Evolutionary conservation across 37 sponge, comb jelly and placozoan species (phyloP).

Genomic region (Spongilla lacustris): DNA sequence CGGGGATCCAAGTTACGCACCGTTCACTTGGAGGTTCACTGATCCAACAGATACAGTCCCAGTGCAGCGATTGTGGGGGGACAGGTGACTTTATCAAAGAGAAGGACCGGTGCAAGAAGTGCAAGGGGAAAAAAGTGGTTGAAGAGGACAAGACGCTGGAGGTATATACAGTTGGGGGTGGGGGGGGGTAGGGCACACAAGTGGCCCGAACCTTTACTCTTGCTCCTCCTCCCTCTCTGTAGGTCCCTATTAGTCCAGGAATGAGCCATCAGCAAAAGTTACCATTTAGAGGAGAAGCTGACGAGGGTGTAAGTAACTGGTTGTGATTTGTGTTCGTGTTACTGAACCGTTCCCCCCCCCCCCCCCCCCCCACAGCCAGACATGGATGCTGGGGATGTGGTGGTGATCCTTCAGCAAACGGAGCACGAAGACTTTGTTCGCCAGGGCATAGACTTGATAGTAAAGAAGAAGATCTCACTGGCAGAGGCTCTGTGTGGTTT

Average conservation of each 20-base stretch:
- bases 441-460: conserved; percentile 67
- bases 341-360: not conserved
- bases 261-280: conserved; percentile 88
- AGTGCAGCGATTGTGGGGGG: conserved; percentile 81
- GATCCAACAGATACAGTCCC: conserved; percentile 86
- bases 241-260: conserved; percentile 82
- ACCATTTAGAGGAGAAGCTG: conserved; percentile 75
- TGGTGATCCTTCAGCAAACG: conserved; percentile 78
- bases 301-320: conserved; percentile 59
- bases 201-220: not conserved
- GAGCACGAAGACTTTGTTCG: conserved; percentile 79
- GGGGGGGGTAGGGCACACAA: not conserved
- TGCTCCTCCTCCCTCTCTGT: not conserved
- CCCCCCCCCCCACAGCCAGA: conserved; percentile 61
- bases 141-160: conserved; percentile 72
- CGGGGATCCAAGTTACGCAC: conserved; percentile 61
- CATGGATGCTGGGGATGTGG: conserved; percentile 88
- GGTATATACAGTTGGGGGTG: too few species aligned
- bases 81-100: conserved; percentile 75
- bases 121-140: conserved; percentile 81
- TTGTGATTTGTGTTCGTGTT: not conserved
- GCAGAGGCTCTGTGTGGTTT: conserved; percentile 90
- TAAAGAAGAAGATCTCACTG: conserved; percentile 83
- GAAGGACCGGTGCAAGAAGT: conserved; percentile 90
- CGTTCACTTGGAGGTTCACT: conserved; percentile 78